Evolutionary conservation across 2,888 invertebrate genomes (phyloP), one percentile per base, ranked within the genome.

Genomic region (Eupelmus urozonus): DNA sequence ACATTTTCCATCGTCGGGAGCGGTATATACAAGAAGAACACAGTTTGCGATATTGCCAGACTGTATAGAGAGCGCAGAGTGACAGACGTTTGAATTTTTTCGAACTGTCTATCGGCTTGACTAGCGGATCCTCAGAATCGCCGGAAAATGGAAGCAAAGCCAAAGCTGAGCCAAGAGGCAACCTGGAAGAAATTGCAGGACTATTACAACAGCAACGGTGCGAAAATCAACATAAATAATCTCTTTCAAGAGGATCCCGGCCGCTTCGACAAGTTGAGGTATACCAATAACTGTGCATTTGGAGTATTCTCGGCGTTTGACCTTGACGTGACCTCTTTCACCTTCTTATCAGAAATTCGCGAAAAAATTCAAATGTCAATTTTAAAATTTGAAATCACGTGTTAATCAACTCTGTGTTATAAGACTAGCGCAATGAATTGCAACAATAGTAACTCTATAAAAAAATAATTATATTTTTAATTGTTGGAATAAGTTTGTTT

Each of bases 201-300:
- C 77, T 95, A 94, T 89, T 97, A 93, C 88, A 91, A 94, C 82
- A 90, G 91, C 9, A 93, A 94, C 87, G 95, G 94, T 16, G 91
- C 93, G 29, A 94, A 94, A 84, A 92, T 98, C 57, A 95, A 96
- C 85, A 96, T 99, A 85, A 92, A 93, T 81, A 92, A 96, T 81
- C 91, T 98, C 84, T 98, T 99, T 88, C 92, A 93, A 82, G 91
- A 94, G 83, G 96, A 98, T 90, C 91, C 94, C 0, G 91, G 93
- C 40, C 93, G 99, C 79, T 98, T 98, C 88, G 91, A 95, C 67
- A 97, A 96, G 90, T 97, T 94, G 91, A 97, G 96, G 98, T 98
- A 71, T 40, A 53, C 34, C 9, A 4, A n/a, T n/a, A 29, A 20
- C 16, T 9, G 67, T 78, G 63, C 71, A 66, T 74, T 77, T 72